Conservation (phyloP, 92 coral and sea anemone genomes). For the Epizoanthus illoricatus region DNA sequence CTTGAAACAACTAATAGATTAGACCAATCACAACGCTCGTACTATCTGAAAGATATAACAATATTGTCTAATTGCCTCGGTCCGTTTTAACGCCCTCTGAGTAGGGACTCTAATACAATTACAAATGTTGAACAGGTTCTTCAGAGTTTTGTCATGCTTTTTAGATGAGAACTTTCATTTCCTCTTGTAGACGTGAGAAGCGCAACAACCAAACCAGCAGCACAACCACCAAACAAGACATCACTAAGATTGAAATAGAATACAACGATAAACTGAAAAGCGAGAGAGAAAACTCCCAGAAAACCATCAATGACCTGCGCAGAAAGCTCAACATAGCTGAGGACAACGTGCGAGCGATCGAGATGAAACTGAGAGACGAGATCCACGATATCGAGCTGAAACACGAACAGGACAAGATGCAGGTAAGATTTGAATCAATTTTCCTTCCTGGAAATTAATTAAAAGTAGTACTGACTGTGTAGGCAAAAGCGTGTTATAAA, state of each 20-base stretch:
- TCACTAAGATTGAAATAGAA: constrained; percentile 52
- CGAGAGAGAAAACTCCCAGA: constrained; percentile 58
- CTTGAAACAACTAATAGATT: too few species aligned
- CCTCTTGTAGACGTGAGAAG: constrained; percentile 41
- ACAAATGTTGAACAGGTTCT: too few species aligned
- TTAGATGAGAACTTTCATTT: neutral
- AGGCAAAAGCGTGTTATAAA: too few species aligned
- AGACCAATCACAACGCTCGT: too few species aligned
- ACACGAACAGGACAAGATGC: constrained; percentile 54
- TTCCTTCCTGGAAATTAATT: too few species aligned
- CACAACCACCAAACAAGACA: constrained; percentile 47
- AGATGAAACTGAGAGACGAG: constrained; percentile 59
- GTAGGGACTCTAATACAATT: too few species aligned
- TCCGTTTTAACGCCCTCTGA: too few species aligned
- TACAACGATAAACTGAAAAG: constrained; percentile 47
- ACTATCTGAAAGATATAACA: too few species aligned
- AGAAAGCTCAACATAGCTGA: constrained; percentile 57
- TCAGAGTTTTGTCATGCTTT: too few species aligned
- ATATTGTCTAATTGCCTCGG: too few species aligned
- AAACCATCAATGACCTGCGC: constrained; percentile 45
- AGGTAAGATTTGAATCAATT: neutral
- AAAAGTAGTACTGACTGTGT: too few species aligned
- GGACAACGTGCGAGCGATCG: constrained; percentile 45
- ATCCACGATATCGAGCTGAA: constrained; percentile 47
- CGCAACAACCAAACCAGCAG: constrained; percentile 35